Evolutionary conservation across 1,140 invertebrate species (phyloP).

Genomic region (Zaprionus gabonicus): DNA sequence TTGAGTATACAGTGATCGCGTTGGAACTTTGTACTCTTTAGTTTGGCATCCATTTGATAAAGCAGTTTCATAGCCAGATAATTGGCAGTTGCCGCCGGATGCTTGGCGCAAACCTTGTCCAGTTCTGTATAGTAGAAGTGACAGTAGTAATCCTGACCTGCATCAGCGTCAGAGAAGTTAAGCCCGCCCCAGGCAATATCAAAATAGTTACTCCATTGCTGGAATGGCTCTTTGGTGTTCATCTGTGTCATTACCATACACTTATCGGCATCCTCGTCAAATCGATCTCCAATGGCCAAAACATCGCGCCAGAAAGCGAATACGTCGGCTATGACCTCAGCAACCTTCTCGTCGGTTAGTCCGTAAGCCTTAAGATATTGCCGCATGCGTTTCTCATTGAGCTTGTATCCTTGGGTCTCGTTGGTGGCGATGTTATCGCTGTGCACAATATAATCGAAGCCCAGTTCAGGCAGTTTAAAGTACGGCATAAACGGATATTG

Average conservation of each 20-base stretch:
- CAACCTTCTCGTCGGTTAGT: slow-evolving; percentile 50
- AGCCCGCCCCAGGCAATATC: slow-evolving; percentile 69
- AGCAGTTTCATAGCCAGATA: slow-evolving; percentile 71
- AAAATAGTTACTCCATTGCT: slow-evolving; percentile 57
- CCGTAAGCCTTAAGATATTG: slow-evolving; percentile 55
- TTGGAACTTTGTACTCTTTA: slow-evolving; percentile 77
- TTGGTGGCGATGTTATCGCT: slow-evolving; percentile 62
- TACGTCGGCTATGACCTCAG: slow-evolving; percentile 47
- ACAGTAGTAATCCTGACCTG: slow-evolving; percentile 30
- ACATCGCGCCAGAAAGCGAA: slow-evolving; percentile 70
- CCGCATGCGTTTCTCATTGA: slow-evolving; percentile 67
- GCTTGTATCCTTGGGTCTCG: slow-evolving; percentile 55
- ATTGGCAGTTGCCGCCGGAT: slow-evolving; percentile 63
- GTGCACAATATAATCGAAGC: slow-evolving; percentile 73
- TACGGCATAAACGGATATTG: slow-evolving; percentile 67
- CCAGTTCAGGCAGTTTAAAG: slow-evolving; percentile 70
- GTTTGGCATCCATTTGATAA: slow-evolving; percentile 62
- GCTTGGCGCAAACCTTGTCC: slow-evolving; percentile 61
- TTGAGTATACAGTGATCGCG: slow-evolving; percentile 60
- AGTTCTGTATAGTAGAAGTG: slow-evolving; percentile 63
- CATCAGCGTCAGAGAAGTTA: slow-evolving; percentile 6
- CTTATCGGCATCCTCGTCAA: slow-evolving; percentile 43
- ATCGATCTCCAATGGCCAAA: slow-evolving; percentile 51
- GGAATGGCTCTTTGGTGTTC: neutral
- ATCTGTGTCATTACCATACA: slow-evolving; percentile 8